These are phyloP conservation scores for Chondrilla cf. caribensis DNA, from an alignment of 37 sponge, comb jelly and placozoan genomes.

Conservation along the genomic window DNA sequence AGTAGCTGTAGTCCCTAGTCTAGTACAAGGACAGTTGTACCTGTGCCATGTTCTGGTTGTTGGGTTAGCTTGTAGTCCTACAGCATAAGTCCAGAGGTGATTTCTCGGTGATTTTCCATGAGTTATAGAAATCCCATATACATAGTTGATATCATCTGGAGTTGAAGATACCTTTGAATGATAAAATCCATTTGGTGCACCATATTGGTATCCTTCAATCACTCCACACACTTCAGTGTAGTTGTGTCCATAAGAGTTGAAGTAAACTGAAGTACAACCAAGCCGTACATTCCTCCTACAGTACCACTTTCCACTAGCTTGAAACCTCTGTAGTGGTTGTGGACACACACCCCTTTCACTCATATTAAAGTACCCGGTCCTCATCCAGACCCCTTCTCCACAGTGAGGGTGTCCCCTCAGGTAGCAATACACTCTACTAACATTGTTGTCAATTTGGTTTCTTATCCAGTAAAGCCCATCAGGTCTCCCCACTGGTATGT, in stretches of 20 bases:
- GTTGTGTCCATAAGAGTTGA: background rate
- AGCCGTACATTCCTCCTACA: background rate
- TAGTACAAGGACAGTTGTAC: background rate
- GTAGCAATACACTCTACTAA: constrained; percentile 6
- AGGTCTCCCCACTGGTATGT: constrained; percentile 1
- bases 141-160: too few species aligned
- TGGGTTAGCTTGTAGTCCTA: background rate
- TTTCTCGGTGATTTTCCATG: background rate
- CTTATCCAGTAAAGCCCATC: constrained; percentile 9
- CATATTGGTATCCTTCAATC: constrained; percentile 17
- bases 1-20: background rate
- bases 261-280: constrained; percentile 8
- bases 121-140: constrained; percentile 7
- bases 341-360: background rate
- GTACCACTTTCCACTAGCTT: background rate
- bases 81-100: constrained; percentile 20
- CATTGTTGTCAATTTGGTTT: background rate
- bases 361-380: constrained; percentile 8
- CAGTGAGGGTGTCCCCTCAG: constrained; percentile 6
- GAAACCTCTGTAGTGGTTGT: background rate
- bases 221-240: constrained; percentile 15
- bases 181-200: background rate
- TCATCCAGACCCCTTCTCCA: constrained; percentile 33
- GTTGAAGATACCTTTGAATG: too few species aligned
- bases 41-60: background rate